Percentiles rank a stretch among this genome's conserved stretches.
Evolutionary conservation across 2,113 vertebrate species (phyloP).

Genomic region (Scytalopus superciliaris): DNA sequence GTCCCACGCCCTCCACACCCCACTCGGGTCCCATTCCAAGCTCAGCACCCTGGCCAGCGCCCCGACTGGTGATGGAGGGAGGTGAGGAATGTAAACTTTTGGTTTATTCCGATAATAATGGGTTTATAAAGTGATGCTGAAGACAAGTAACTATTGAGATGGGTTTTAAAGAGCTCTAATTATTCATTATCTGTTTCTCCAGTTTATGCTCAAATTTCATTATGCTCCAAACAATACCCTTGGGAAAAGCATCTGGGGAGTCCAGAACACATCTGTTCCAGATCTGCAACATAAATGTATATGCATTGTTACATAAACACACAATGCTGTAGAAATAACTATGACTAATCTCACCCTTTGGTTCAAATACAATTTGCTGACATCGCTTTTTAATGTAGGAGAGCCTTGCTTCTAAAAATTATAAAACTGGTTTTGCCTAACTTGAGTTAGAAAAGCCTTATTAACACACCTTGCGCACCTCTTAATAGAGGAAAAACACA

Average conservation of each 20-base stretch:
- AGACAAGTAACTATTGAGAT: not conserved
- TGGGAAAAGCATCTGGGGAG: not conserved
- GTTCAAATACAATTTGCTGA: not conserved
- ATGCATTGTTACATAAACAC: not conserved
- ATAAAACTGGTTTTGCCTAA: not conserved
- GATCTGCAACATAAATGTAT: not conserved
- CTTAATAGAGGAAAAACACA: slow-evolving; percentile 19
- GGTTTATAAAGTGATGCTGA: not conserved
- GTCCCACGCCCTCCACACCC: fast-evolving
- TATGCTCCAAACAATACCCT: not conserved
- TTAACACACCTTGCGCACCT: not conserved
- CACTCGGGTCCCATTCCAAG: fast-evolving
- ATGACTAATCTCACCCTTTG: not conserved
- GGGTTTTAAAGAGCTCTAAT: not conserved
- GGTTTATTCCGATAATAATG: not conserved
- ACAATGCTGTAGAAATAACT: not conserved
- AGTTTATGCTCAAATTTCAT: not conserved
- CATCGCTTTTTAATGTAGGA: not conserved
- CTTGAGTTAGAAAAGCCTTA: not conserved
- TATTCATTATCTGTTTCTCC: not conserved
- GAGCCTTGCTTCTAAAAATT: not conserved
- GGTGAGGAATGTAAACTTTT: not conserved
- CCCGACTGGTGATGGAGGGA: fast-evolving
- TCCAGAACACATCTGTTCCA: not conserved
- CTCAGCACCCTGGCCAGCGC: not conserved